Base-by-base conservation (phyloP, 1,140 invertebrate genomes). In the Scaptomyza montana region DNA sequence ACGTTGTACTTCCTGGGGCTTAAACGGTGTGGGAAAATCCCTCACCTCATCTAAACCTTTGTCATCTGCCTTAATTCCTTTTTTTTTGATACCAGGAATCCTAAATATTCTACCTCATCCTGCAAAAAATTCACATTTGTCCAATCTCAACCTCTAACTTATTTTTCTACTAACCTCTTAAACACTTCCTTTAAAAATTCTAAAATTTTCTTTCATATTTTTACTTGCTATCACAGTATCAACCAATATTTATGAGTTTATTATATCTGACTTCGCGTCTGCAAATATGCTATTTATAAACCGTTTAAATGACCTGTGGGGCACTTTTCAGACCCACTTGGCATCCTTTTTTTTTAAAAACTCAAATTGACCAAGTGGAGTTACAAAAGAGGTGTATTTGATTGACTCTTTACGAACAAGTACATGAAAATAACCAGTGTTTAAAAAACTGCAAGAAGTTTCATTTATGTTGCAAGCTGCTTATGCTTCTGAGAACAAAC, bases 261-360 rank as follows among this genome's bases (percentile, higher is more conserved):
- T 33, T 33, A 33, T 33, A n/a, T 7, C 30, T 33, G 6, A 33
- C 16, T 1, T 33, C 30, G 7, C 7, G 6, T 33, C 30, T 33
- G 5, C 30, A 33, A 33, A 33, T 7, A 33, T 6, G 7, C 7
- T 7, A 33, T 33, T 33, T 33, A 33, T 33, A 33, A 5, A 7
- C 5, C 30, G 30, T 8, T 33, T 3, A 33, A 7, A 33, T 33
- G 16, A 33, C 5, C 5, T 33, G 4, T 7, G 30, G 30, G 30
- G 45, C 45, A 8, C 6, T 47, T 47, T 28, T 45, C 6, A 45
- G 3, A n/a, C 39, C 21, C 19, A 57, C n/a, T 25, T 2, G 55
- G 39, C 21, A 57, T 57, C 13, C 39, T n/a, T n/a, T n/a, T n/a
- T n/a, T n/a, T n/a, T 7, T 25, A 57, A 43, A 9, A 28, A 43